These are phyloP conservation scores for Etheostoma nigrum DNA, from an alignment of 2,797 vertebrate genomes.

Conservation along the genomic window DNA sequence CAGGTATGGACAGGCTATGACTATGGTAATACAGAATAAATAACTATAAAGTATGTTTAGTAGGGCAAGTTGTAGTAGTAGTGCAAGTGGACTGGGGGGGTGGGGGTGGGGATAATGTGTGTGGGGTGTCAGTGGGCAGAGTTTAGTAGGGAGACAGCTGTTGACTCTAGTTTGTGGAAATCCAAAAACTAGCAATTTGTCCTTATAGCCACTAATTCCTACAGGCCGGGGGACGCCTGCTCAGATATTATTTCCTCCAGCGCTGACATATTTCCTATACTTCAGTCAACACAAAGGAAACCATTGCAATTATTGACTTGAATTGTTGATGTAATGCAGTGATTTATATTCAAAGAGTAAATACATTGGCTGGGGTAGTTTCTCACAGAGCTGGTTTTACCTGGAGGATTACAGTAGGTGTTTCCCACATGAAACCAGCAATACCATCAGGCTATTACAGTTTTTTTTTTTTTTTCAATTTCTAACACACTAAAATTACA, in stretches of 20 bases:
- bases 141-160: no score
- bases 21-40: no score
- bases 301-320: slow-evolving; percentile 1
- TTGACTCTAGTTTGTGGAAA: slow-evolving; percentile 37
- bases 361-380: slow-evolving; percentile 1
- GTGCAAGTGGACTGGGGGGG: no score
- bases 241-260: slow-evolving; percentile 28
- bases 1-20: no score
- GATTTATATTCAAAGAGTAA: slow-evolving; percentile 29
- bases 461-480: no score
- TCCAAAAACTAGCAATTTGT: slow-evolving; percentile 63
- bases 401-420: slow-evolving; percentile 8
- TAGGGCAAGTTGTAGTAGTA: no score
- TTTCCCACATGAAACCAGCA: slow-evolving; percentile 24
- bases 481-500: no score
- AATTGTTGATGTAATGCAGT: background rate
- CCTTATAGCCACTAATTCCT: slow-evolving; percentile 23
- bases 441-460: background rate
- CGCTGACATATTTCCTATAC: slow-evolving; percentile 19
- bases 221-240: slow-evolving; percentile 13
- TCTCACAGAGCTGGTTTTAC: slow-evolving; percentile 21
- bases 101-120: no score
- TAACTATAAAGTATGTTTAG: no score
- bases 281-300: slow-evolving; percentile 32
- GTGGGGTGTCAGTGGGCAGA: no score